Percentiles rank a stretch among this genome's conserved stretches.
phyloP scores from a whole-genome alignment of 2,797 vertebrate genomes.

The Mus minutoides region DNA sequence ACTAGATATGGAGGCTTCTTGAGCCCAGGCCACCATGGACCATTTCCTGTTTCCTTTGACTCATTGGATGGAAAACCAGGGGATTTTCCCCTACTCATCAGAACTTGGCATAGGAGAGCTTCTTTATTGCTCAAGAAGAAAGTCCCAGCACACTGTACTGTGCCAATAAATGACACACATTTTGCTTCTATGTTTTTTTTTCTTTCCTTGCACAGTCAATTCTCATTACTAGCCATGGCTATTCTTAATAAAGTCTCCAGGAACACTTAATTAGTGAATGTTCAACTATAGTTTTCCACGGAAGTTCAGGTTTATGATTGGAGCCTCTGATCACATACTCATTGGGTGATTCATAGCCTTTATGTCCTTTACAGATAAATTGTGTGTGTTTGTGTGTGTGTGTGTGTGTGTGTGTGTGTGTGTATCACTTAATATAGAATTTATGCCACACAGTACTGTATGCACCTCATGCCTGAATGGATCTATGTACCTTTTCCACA shows the following conservation, averaged over 20 bases:
- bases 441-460: background rate
- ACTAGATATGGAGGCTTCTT: background rate
- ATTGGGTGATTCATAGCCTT: background rate
- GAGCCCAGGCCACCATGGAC: background rate
- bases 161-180: background rate
- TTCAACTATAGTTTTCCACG: background rate
- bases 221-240: background rate
- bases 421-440: background rate
- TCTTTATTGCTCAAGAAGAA: background rate
- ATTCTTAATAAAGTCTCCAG: background rate
- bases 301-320: background rate
- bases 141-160: background rate
- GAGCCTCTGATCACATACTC: background rate
- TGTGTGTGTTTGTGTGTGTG: background rate
- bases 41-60: conserved; percentile 1
- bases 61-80: background rate
- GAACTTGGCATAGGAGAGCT: background rate
- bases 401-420: background rate
- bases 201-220: background rate
- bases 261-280: background rate
- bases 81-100: background rate
- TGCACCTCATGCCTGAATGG: background rate
- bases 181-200: background rate
- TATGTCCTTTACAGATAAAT: background rate
- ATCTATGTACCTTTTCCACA: background rate